Base-by-base conservation (phyloP, 2,888 invertebrate genomes). In the Mimumesa dahlbomi region DNA sequence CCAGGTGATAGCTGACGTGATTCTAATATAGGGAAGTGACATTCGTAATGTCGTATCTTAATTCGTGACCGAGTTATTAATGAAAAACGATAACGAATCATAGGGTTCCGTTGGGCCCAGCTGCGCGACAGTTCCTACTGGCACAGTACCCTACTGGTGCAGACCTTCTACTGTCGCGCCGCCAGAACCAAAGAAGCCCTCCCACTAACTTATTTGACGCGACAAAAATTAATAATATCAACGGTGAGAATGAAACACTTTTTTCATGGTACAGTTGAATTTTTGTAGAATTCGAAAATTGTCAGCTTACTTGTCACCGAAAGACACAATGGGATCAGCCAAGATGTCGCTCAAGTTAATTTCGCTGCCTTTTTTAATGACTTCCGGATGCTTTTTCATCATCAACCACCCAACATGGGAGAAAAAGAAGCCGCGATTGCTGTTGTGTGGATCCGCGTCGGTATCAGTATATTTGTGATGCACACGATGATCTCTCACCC, bases 391-490 rank as follows among this genome's bases (percentile, higher is more conserved):
- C 88, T 98, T 97, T 81, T 93, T 93, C 93, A 94, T 93, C 94
- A 95, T 94, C 18, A 98, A 91, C 98, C 98, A 98, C 18, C 98
- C 98, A 34, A 97, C 93, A 87, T 98, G 98, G 0, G 97, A 92
- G 90, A 97, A 98, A 91, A 96, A 96, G 90, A 98, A 97, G 0
- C 97, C 97, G 5, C 96, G 91, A 58, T 92, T 92, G 2, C 94
- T 93, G 87, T 96, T 94, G 87, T 96, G 96, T 0, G 96, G 96
- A 90, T 96, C 96, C 0, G 95, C 96, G 76, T 94, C 92, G 0
- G 95, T 95, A 85, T 96, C 96, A 25, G 90, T 90, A 18, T 57
- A 77, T 87, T 94, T 95, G 86, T 94, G 94, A 82, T 95, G 95
- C 0, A 94, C 93, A 19, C 95, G 90, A 85, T 95, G 95, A 85